Conservation (phyloP, 2,797 vertebrate genomes). For the Darevskia nairensis region DNA sequence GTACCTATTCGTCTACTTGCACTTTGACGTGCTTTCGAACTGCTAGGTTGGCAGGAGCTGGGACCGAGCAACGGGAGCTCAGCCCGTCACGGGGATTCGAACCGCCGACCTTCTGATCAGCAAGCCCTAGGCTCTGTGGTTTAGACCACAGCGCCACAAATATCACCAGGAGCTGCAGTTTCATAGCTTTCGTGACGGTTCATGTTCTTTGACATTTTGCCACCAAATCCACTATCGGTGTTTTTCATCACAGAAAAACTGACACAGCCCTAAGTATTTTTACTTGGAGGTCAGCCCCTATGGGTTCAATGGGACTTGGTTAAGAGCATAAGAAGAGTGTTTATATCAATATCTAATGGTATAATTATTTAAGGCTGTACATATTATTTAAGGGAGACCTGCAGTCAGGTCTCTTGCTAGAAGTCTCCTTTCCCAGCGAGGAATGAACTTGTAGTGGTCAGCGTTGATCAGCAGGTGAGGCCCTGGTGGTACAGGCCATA, state of each 20-base stretch:
- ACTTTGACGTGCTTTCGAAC: too few species aligned
- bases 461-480: neutral
- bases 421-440: neutral
- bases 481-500: neutral
- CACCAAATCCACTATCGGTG: neutral
- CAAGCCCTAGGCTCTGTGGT: too few species aligned
- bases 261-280: neutral
- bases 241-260: neutral
- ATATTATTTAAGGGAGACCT: neutral
- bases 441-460: neutral
- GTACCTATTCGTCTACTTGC: too few species aligned
- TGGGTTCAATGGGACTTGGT: neutral
- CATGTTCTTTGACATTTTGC: neutral
- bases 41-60: too few species aligned
- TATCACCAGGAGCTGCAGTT: neutral
- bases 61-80: too few species aligned
- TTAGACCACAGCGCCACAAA: neutral
- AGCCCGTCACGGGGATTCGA: too few species aligned
- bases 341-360: too few species aligned
- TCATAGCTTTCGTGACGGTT: neutral
- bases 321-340: too few species aligned
- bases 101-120: too few species aligned
- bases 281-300: neutral
- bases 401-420: neutral
- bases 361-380: too few species aligned